Evolutionary conservation across 2,113 vertebrate genomes (phyloP).

Genomic region (Phoenicopterus ruber): DNA sequence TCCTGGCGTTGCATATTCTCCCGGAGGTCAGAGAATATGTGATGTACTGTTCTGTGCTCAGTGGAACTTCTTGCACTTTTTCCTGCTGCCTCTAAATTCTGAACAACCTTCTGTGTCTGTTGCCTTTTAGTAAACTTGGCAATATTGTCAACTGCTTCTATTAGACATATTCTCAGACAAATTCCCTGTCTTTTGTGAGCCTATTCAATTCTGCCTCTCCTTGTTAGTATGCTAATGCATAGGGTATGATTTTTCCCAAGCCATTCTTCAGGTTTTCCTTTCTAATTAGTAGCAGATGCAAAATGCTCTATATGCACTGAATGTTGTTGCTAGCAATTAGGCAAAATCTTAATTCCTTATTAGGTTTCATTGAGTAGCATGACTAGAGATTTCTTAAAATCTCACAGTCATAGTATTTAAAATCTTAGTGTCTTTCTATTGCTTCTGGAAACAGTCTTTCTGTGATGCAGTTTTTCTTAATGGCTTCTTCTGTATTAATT

Average conservation of each 20-base stretch:
- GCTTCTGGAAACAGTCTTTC: not conserved
- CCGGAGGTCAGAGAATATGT: not conserved
- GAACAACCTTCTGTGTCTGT: not conserved
- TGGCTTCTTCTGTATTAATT: not conserved
- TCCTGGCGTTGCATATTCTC: not conserved
- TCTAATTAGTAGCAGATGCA: not conserved
- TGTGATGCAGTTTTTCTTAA: not conserved
- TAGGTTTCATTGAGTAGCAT: not conserved
- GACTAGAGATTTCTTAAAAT: not conserved
- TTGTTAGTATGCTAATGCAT: not conserved
- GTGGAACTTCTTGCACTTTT: not conserved
- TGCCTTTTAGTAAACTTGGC: not conserved
- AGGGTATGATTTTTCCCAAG: not conserved
- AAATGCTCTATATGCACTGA: not conserved
- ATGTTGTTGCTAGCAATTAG: not conserved
- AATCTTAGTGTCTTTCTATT: not conserved
- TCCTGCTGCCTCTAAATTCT: not conserved
- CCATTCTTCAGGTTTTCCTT: not conserved
- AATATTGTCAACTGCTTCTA: not conserved
- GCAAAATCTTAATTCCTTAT: not conserved
- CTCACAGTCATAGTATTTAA: not conserved
- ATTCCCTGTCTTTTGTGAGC: not conserved
- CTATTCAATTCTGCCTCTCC: not conserved
- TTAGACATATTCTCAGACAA: not conserved
- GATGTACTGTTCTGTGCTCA: not conserved